Evolutionary conservation across 1,140 invertebrate genomes (phyloP).

Genomic region (Xylocopa sonorina): DNA sequence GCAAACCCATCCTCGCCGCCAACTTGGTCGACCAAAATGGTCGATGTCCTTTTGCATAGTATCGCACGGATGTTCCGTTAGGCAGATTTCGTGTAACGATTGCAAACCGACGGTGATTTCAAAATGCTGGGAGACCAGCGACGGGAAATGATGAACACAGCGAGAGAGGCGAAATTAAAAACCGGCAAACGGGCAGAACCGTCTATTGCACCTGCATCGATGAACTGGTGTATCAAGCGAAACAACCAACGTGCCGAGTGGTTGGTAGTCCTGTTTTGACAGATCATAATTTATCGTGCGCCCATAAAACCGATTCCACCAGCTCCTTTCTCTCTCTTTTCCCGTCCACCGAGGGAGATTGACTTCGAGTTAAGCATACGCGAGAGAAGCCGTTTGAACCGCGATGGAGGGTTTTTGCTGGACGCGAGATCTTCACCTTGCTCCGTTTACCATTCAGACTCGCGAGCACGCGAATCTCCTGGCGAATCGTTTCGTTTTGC

Average conservation of each 20-base stretch:
- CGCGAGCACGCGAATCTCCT: background rate
- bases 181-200: conserved; percentile 21
- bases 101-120: background rate
- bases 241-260: conserved; percentile 67
- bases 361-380: conserved; percentile 26
- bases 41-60: no score
- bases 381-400: background rate
- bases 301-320: conserved; percentile 73
- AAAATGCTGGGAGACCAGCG: background rate
- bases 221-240: conserved; percentile 41
- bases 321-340: conserved; percentile 55
- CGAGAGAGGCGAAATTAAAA: conserved; percentile 41
- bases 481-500: background rate
- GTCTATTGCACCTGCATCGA: conserved; percentile 50
- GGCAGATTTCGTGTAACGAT: background rate
- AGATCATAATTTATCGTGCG: conserved; percentile 75
- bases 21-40: no score
- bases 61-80: background rate
- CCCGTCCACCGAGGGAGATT: background rate
- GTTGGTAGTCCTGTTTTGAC: conserved; percentile 76
- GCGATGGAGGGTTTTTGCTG: background rate
- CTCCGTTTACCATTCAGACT: background rate
- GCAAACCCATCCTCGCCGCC: no score
- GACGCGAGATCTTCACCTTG: no score
- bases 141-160: background rate